Conservation (phyloP, 2,888 invertebrate genomes). For the Agrotis segetum region DNA sequence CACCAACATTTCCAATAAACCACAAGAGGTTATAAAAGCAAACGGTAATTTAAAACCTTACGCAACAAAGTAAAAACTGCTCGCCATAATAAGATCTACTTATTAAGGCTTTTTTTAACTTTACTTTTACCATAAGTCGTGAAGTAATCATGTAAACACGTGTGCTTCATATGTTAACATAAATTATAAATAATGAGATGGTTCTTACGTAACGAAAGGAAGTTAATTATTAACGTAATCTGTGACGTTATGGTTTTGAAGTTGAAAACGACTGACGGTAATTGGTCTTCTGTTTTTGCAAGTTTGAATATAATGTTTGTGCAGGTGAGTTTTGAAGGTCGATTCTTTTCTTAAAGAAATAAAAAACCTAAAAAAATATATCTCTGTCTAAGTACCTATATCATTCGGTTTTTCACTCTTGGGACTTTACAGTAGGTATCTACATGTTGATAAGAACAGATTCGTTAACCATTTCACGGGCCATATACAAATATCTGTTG, state of each 20-base stretch:
- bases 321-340: neutral
- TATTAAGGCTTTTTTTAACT: conserved; percentile 36
- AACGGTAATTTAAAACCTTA: conserved; percentile 42
- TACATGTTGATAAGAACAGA: no score
- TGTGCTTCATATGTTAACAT: conserved; percentile 56
- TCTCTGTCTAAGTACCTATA: neutral
- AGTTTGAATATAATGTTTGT: neutral
- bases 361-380: neutral
- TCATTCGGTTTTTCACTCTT: no score
- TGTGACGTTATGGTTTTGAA: conserved; percentile 25
- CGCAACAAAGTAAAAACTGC: conserved; percentile 29
- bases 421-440: no score
- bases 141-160: conserved; percentile 55
- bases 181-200: conserved; percentile 59
- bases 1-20: conserved; percentile 38
- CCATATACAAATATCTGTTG: no score
- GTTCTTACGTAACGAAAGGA: conserved; percentile 50
- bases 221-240: conserved; percentile 51
- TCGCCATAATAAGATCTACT: conserved; percentile 1
- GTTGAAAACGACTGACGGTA: neutral
- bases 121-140: conserved; percentile 50
- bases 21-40: conserved; percentile 26
- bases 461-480: no score
- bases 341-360: neutral
- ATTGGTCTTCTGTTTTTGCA: conserved; percentile 5